Evolutionary conservation across 2,797 vertebrate species (phyloP).

Genomic region (Danio choprae): DNA sequence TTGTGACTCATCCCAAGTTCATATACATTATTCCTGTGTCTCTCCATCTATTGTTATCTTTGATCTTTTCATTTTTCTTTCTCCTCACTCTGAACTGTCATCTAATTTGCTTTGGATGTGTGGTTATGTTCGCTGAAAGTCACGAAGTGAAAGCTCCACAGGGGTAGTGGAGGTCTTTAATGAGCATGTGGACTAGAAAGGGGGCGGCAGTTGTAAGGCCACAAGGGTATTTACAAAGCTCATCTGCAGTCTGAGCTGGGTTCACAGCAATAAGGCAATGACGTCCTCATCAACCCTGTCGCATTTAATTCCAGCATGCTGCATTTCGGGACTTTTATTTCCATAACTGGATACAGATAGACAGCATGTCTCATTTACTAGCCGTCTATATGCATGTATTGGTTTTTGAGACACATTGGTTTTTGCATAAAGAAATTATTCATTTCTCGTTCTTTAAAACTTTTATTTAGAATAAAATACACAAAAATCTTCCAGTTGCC

Average conservation of each 20-base stretch:
- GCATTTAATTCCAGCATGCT: constrained; percentile 1
- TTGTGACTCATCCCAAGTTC: constrained; percentile 1
- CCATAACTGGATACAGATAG: constrained; percentile 8
- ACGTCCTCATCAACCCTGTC: constrained; percentile 10
- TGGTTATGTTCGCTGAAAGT: constrained; percentile 11
- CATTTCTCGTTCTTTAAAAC: neutral
- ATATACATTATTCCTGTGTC: neutral
- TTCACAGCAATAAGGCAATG: constrained; percentile 35
- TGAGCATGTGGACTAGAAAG: constrained; percentile 28
- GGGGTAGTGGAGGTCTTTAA: constrained; percentile 7
- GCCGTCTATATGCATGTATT: neutral
- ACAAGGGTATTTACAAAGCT: constrained; percentile 34
- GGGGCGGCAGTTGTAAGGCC: constrained; percentile 5
- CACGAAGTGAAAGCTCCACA: constrained; percentile 20
- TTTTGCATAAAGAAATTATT: neutral
- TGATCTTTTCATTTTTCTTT: neutral
- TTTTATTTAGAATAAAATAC: neutral
- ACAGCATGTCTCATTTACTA: neutral
- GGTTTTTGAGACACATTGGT: neutral
- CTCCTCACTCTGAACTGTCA: constrained; percentile 19
- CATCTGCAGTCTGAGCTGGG: constrained; percentile 33
- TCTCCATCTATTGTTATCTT: neutral
- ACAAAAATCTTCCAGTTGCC: neutral
- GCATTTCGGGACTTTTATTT: neutral
- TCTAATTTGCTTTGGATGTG: constrained; percentile 40